Conservation (phyloP, 2,888 invertebrate species). For the Meteorus colon region DNA sequence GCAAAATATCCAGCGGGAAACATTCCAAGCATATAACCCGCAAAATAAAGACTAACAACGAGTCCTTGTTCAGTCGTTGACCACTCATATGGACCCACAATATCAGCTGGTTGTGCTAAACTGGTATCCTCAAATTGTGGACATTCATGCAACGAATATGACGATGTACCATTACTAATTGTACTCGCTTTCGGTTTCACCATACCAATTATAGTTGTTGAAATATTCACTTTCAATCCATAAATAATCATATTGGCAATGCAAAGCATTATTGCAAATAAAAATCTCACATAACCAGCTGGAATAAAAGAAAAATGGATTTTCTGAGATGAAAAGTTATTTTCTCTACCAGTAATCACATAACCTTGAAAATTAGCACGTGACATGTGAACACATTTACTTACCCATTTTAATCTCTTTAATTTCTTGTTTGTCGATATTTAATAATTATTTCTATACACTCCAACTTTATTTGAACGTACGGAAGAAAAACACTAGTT, state of each 20-base stretch:
- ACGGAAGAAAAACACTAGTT: not conserved
- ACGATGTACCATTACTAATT: constrained; percentile 24
- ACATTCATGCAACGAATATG: constrained; percentile 53
- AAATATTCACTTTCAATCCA: constrained; percentile 67
- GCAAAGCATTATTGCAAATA: constrained; percentile 69
- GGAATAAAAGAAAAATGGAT: constrained; percentile 33
- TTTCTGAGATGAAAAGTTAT: not conserved
- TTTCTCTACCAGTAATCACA: not conserved
- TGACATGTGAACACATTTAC: not conserved
- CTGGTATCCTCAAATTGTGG: constrained; percentile 52
- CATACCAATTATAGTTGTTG: constrained; percentile 69
- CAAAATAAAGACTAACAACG: constrained; percentile 68
- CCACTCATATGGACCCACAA: constrained; percentile 68
- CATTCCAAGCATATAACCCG: constrained; percentile 69
- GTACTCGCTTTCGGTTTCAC: constrained; percentile 55
- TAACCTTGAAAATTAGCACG: not conserved
- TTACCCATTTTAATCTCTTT: constrained; percentile 2
- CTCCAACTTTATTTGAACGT: not conserved
- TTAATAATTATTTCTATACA: not conserved
- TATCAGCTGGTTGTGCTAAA: constrained; percentile 42
- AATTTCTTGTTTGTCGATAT: not conserved
- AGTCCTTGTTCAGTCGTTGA: constrained; percentile 63
- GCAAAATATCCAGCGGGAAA: constrained; percentile 69
- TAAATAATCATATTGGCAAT: constrained; percentile 71
- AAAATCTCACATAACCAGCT: constrained; percentile 62